Conservation (phyloP, 2,113 vertebrate genomes). For the Cardinalis cardinalis region DNA sequence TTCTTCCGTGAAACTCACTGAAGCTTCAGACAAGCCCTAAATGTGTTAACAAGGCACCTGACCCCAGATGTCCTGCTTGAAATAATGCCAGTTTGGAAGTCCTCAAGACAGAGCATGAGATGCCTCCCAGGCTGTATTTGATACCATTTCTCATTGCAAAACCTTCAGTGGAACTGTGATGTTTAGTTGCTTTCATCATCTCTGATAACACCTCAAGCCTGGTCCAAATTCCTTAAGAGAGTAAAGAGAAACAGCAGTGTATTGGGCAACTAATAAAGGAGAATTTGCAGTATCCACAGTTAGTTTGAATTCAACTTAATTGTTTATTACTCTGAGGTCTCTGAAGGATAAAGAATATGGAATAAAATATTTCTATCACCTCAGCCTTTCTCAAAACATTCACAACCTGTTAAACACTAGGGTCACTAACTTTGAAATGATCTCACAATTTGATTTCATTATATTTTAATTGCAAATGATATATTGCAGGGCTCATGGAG, state of each 20-base stretch:
- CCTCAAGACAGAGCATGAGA: neutral
- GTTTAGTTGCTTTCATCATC: neutral
- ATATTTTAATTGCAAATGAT: conserved; percentile 53
- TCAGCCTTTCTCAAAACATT: conserved; percentile 44
- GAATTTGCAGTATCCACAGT: conserved; percentile 23
- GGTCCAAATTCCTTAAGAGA: neutral
- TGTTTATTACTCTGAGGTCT: conserved; percentile 57
- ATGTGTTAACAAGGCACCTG: neutral
- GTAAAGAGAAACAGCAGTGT: neutral
- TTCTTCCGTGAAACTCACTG: neutral
- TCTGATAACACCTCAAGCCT: neutral
- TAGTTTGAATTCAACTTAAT: conserved; percentile 32
- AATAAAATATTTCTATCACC: conserved; percentile 7
- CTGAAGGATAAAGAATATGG: conserved; percentile 7
- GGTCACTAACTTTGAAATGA: conserved; percentile 34
- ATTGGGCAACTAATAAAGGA: neutral
- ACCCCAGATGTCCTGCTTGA: neutral
- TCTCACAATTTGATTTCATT: conserved; percentile 58
- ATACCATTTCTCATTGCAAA: neutral
- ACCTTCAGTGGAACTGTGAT: neutral
- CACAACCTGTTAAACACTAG: conserved; percentile 21
- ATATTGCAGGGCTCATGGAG: neutral
- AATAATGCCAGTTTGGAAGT: neutral
- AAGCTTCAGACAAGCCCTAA: neutral
- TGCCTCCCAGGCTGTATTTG: neutral